phyloP scores from a whole-genome alignment of 92 coral and sea anemone species.

The Blastomussa wellsi region DNA sequence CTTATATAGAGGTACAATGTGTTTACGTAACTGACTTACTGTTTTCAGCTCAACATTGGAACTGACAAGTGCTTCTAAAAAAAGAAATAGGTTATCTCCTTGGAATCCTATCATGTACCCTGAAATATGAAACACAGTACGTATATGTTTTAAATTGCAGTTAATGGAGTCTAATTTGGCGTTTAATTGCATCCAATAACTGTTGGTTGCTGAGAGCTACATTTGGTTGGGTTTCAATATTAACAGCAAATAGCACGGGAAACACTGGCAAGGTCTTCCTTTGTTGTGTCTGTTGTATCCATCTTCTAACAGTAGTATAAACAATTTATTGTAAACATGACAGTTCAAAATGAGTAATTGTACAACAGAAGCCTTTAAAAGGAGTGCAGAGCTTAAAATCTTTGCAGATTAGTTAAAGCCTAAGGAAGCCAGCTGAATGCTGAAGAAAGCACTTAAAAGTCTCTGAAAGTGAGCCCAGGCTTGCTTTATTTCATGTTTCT shows the following conservation, averaged over 20 bases:
- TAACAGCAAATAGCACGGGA: background rate
- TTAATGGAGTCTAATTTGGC: conserved; percentile 1
- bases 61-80: background rate
- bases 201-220: conserved; percentile 18
- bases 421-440: conserved; percentile 42
- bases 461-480: conserved; percentile 43
- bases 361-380: conserved; percentile 1
- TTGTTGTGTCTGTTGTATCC: conserved; percentile 2
- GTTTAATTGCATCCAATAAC: conserved; percentile 7
- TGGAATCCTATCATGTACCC: background rate
- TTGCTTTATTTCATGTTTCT: conserved; percentile 30
- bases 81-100: background rate
- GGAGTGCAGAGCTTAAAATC: background rate
- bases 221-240: conserved; percentile 17
- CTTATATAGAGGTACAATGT: background rate
- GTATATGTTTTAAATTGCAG: conserved; percentile 9
- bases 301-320: background rate
- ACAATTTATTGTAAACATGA: conserved; percentile 16
- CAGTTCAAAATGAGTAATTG: conserved; percentile 9
- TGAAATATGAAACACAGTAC: conserved; percentile 35
- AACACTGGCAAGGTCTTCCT: background rate
- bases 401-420: conserved; percentile 16
- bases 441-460: conserved; percentile 40
- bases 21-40: background rate
- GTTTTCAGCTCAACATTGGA: background rate